phyloP scores from a whole-genome alignment of 2,113 vertebrate species.

The Sinocyclocheilus anophthalmus region DNA sequence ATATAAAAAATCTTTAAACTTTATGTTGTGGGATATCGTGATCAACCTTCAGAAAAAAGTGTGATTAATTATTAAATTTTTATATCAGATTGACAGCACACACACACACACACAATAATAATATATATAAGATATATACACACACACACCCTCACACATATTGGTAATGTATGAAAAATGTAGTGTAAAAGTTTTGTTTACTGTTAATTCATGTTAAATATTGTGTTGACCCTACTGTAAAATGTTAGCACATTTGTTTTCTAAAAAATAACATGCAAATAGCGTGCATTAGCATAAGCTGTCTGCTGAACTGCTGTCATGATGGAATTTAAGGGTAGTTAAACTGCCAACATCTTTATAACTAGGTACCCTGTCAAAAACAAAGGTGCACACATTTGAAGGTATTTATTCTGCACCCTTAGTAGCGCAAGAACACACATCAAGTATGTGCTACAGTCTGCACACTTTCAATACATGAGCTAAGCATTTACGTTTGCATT shows the following conservation, averaged over 20 bases:
- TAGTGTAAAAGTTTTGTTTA: background rate
- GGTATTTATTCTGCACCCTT: background rate
- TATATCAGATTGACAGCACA: no score
- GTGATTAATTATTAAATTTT: no score
- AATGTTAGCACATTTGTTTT: background rate
- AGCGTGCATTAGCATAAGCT: background rate
- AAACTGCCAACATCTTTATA: background rate
- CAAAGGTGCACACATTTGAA: background rate
- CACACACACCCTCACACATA: no score
- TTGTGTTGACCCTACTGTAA: background rate
- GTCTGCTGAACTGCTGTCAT: background rate
- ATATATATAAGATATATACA: no score
- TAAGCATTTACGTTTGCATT: background rate
- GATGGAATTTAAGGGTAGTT: background rate
- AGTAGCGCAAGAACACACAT: background rate
- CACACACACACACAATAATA: no score
- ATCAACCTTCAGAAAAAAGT: no score
- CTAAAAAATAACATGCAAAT: background rate
- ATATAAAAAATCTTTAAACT: no score
- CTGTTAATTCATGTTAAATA: background rate
- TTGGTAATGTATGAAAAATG: background rate
- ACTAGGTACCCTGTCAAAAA: background rate
- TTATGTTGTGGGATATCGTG: no score
- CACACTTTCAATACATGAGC: background rate
- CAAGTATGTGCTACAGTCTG: background rate